Conservation (phyloP, 1,140 invertebrate species). For the Philotrypesis tridentata region DNA sequence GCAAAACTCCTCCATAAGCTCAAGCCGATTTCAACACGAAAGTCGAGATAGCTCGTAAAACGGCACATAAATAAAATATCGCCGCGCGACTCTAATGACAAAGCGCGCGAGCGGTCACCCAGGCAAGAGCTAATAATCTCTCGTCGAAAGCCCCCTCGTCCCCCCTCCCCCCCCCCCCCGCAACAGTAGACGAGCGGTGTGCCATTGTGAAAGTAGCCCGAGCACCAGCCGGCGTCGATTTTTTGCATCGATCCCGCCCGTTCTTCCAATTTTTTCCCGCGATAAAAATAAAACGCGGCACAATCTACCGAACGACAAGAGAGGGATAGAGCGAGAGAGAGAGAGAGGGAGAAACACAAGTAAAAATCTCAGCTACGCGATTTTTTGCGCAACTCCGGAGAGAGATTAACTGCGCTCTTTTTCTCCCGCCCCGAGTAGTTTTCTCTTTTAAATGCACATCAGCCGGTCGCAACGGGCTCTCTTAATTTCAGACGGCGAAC, state of each 20-base stretch:
- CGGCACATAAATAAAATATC: conserved; percentile 19
- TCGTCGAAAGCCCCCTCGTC: neutral
- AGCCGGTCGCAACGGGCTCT: too few species aligned
- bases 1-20: conserved; percentile 9
- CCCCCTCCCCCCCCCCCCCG: too few species aligned
- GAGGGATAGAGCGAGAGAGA: too few species aligned
- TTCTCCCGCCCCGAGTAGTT: neutral
- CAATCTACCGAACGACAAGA: too few species aligned
- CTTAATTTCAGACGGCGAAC: too few species aligned
- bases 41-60: conserved; percentile 61
- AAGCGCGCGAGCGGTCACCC: neutral
- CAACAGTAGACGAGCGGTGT: conserved; percentile 1
- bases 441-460: conserved; percentile 13
- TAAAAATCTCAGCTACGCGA: conserved; percentile 4
- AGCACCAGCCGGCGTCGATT: neutral
- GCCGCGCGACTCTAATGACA: conserved; percentile 5
- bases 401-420: neutral
- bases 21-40: conserved; percentile 15
- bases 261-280: conserved; percentile 19
- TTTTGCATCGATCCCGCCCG: conserved; percentile 20
- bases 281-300: conserved; percentile 17
- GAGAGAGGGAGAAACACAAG: neutral
- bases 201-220: conserved; percentile 55
- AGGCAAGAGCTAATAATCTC: neutral
- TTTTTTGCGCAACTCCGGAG: neutral